Percentiles rank a stretch among this genome's conserved stretches.
These are phyloP conservation scores for Plebejus anna DNA, from an alignment of 2,888 invertebrate genomes.

Conservation along the genomic window DNA sequence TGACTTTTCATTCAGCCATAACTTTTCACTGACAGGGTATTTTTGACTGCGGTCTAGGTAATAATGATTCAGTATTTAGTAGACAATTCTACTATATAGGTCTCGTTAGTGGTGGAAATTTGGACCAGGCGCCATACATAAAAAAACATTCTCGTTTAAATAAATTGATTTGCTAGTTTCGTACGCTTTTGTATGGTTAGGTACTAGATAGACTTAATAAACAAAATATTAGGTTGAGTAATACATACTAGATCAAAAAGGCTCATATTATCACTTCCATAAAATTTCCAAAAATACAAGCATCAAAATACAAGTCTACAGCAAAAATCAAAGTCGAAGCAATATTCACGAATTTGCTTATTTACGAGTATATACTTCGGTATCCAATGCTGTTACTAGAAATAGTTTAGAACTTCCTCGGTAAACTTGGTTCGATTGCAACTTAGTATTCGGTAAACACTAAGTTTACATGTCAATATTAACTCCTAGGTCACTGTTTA, in stretches of 20 bases:
- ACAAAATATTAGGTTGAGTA: too few relatives aligned
- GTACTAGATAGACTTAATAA: too few relatives aligned
- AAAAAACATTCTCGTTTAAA: too few relatives aligned
- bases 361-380: conserved; percentile 15
- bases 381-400: conserved; percentile 32
- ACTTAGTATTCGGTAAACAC: conserved; percentile 40
- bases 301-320: background rate
- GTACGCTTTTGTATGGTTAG: too few relatives aligned
- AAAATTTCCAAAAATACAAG: background rate
- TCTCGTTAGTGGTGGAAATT: too few relatives aligned
- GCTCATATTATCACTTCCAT: background rate
- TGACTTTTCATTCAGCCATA: too few relatives aligned
- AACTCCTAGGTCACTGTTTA: conserved; percentile 31
- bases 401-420: conserved; percentile 39
- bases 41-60: too few relatives aligned
- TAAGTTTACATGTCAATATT: conserved; percentile 38
- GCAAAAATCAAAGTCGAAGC: conserved; percentile 14
- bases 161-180: too few relatives aligned
- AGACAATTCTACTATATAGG: too few relatives aligned
- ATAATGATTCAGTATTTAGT: too few relatives aligned
- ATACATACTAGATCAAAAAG: background rate
- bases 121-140: too few relatives aligned
- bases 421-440: conserved; percentile 40
- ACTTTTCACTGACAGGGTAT: too few relatives aligned
- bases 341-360: conserved; percentile 24